phyloP scores from a whole-genome alignment of 2,113 vertebrate genomes.

The Eulacestoma nigropectus region DNA sequence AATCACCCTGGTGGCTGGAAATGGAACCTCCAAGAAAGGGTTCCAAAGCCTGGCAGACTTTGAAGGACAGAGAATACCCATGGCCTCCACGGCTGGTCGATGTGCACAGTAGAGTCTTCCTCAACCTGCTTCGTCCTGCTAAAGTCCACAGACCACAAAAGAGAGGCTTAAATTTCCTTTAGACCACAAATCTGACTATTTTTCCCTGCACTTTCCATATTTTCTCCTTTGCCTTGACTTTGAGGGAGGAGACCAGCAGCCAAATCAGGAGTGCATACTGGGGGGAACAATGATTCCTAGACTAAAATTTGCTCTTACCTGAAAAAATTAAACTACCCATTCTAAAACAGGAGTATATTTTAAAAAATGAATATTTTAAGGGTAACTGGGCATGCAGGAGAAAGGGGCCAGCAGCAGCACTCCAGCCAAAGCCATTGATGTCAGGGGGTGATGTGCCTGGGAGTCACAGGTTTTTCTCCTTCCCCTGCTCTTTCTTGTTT shows the following conservation, averaged over 20 bases:
- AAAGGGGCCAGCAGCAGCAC: not conserved
- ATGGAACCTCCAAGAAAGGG: not conserved
- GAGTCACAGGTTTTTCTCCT: not conserved
- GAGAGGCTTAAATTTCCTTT: not conserved
- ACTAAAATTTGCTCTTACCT: not conserved
- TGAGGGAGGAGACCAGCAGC: not conserved
- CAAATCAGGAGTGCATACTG: not conserved
- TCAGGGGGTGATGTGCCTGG: not conserved
- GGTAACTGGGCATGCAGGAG: not conserved
- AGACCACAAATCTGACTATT: not conserved
- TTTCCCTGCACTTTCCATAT: not conserved
- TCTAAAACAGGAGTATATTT: not conserved
- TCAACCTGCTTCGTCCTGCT: not conserved
- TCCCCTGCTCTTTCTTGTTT: not conserved
- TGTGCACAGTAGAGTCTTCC: not conserved
- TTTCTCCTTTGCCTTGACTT: not conserved
- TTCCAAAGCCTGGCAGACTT: not conserved
- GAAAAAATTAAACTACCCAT: not conserved
- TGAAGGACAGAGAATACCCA: not conserved
- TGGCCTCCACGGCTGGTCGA: not conserved
- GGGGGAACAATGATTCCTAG: not conserved
- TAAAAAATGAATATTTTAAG: rapidly evolving
- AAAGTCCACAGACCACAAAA: not conserved
- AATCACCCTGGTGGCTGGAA: not conserved
- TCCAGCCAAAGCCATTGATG: not conserved